Evolutionary conservation across 2,797 vertebrate species (phyloP).

Genomic region (Esox lucius): DNA sequence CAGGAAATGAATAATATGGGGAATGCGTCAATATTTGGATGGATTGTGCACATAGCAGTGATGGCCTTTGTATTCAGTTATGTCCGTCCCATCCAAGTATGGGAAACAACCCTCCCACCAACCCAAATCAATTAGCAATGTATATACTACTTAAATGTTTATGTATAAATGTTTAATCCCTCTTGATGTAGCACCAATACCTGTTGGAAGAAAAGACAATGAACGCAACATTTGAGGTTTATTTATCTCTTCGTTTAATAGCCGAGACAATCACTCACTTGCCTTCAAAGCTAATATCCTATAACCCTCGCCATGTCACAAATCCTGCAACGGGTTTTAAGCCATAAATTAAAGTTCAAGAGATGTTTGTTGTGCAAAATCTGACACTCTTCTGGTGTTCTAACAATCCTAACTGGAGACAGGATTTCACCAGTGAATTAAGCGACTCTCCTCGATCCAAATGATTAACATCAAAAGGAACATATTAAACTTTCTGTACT

Average conservation of each 20-base stretch:
- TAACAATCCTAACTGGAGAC: not conserved
- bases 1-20: constrained; percentile 57
- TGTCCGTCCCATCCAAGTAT: constrained; percentile 31
- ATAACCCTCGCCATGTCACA: not conserved
- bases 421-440: not conserved
- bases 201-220: not conserved
- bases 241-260: not conserved
- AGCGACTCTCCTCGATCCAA: not conserved
- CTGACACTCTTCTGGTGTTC: not conserved
- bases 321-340: not conserved
- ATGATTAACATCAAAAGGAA: no score
- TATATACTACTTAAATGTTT: not conserved
- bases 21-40: constrained; percentile 66
- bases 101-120: constrained; percentile 6
- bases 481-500: no score
- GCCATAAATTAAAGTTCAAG: not conserved
- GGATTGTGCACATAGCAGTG: constrained; percentile 25
- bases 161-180: no score
- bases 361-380: not conserved
- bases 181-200: not conserved
- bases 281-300: not conserved
- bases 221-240: not conserved
- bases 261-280: not conserved
- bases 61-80: constrained; percentile 29
- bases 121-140: not conserved